Base-by-base conservation (phyloP, 2,888 invertebrate species). In the Dasypogon diadema region DNA sequence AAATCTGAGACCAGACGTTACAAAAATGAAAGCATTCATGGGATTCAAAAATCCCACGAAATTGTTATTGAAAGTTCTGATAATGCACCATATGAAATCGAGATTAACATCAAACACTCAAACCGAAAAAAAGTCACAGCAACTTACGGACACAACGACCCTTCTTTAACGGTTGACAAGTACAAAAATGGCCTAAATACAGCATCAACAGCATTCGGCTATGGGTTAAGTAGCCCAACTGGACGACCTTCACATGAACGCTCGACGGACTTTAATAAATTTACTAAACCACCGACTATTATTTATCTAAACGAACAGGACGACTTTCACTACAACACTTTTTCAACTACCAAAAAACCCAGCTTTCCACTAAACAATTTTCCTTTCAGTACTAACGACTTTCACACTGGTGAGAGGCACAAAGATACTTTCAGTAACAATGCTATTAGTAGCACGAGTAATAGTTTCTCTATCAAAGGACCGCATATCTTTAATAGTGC, bases 71-170 rank as follows among this genome's bases (percentile, higher is more conserved):
- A 82, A 68, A 81, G 83, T 76, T 82, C 83, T 0, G 81, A 81
- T 37, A 76, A 83, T 1, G 83, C 30, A 30, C 70, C 84, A 26
- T 86, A 85, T 77, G 85, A 86, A 80, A 86, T 86, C 34, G 86
- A 86, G 80, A 86, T 86, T 4, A 86, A 85, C 73, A 86, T 86
- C 56, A 78, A 84, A 80, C 85, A 84, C 76, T 83, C 84, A 2
- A 84, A 84, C 75, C 83, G 83, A 74, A 78, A 58, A 46, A 81
- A 68, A 68, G 63, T 54, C 46, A 73, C 70, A 22, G 37, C 37
- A 22, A 26, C 34, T 30, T 16, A 76, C 60, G 46, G 68, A 16
- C 65, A 55, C 48, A 24, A 75, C 8, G 16, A 74, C 12, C n/a
- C n/a, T n/a, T n/a, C n/a, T n/a, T 76, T 46, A 48, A 54, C 60